phyloP scores from a whole-genome alignment of 2,888 invertebrate genomes.

The Meloe dianella region DNA sequence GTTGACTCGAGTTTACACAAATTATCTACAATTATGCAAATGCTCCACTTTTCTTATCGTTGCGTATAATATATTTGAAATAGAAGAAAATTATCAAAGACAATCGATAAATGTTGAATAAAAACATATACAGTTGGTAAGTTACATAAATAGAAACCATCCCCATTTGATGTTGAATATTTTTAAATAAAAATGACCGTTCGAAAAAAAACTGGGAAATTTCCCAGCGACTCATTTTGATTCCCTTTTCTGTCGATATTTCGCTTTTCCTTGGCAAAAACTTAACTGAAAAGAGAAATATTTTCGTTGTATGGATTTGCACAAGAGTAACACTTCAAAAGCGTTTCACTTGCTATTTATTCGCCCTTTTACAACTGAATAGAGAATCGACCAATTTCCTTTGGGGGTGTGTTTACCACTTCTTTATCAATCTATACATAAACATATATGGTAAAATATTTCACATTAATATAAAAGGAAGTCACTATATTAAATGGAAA shows the following conservation, averaged over 20 bases:
- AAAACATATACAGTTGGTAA: too few species aligned
- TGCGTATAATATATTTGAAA: background rate
- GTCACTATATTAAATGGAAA: background rate
- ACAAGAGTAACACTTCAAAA: slow-evolving; percentile 27
- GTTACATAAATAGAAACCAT: too few species aligned
- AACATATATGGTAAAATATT: slow-evolving; percentile 2
- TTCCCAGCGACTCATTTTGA: background rate
- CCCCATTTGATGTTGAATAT: background rate
- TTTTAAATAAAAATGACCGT: slow-evolving; percentile 17
- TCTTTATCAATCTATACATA: background rate
- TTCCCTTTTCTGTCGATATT: slow-evolving; percentile 20
- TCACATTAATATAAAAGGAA: background rate
- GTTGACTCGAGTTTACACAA: slow-evolving; percentile 18
- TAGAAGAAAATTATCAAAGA: slow-evolving; percentile 6
- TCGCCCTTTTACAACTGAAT: slow-evolving; percentile 27
- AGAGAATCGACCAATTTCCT: slow-evolving; percentile 27
- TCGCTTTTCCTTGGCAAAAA: background rate
- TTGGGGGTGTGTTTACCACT: slow-evolving; percentile 7
- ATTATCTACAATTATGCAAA: slow-evolving; percentile 31
- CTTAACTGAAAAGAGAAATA: slow-evolving; percentile 22
- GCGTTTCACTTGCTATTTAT: slow-evolving; percentile 30
- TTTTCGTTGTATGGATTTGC: slow-evolving; percentile 31
- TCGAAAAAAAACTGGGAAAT: slow-evolving; percentile 2
- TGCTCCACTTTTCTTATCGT: slow-evolving; percentile 20
- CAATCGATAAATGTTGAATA: slow-evolving; percentile 19